Evolutionary conservation across 2,113 vertebrate species (phyloP), one percentile per base, ranked within the genome.

Genomic region (Nerophis ophidion): DNA sequence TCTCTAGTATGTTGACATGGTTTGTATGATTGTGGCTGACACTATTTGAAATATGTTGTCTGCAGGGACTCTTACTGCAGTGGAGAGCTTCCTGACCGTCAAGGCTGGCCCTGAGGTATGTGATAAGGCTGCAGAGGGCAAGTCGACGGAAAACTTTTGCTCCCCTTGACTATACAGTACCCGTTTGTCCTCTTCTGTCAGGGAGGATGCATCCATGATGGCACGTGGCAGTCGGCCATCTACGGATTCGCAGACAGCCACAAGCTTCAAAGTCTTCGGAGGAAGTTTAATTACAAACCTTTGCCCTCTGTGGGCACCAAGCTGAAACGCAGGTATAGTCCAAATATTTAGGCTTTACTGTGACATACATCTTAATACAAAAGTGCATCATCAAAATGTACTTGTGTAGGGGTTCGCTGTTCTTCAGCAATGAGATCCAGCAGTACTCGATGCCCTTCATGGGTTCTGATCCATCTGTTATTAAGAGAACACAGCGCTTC

Each of bases 171-270:
- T 46, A 2, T 57, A 5, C 63, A 17, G 34, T 1, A 16, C 4
- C 35, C 2, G 17, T 7, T 40, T 40, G 5, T 64, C 13, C 77
- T 63, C 76, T 13, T 47, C 57, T 19, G 8, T 59, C 64, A 97
- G 95, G 93, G 94, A 0, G 55, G 74, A n/a, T 89, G 82, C 63
- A 68, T 93, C 84, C 93, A 97, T 36, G 94, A 95, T 46, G 93
- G 92, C 42, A 97, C 95, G 3, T 97, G 95, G 95, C 92, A 95
- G 82, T 97, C 95, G 1, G 93, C 92, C 40, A 5, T 97, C 71
- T 86, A 94, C 13, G 92, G 94, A 46, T 81, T 94, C 44, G 84
- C 91, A 6, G 90, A 94, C 70, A 48, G 89, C 42, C 75, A 51
- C 1, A 89, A 77, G 51, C 88, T 97, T 42, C 90, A 65, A 70